Evolutionary conservation across 2,113 vertebrate species (phyloP), one percentile per base, ranked within the genome.

Genomic region (Silurus glanis): DNA sequence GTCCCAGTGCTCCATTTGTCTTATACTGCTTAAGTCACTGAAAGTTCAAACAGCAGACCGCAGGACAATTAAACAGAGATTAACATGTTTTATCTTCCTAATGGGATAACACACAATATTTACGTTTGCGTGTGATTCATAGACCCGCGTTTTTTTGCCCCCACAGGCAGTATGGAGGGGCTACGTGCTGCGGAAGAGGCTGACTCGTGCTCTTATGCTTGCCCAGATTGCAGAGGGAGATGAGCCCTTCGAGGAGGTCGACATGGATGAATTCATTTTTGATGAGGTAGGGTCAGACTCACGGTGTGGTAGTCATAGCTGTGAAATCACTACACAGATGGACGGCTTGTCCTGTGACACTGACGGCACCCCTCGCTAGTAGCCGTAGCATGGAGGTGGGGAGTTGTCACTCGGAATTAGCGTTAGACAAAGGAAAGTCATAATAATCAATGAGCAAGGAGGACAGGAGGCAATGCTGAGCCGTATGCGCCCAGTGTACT

Each of bases 1-100:
- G 92, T 94, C 93, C 91, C 94, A 94, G 94, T 93, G 92, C 96
- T 96, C 97, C 96, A 98, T 98, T 97, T 96, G 95, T 97, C 97
- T 97, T 96, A 86, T 91, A 95, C 92, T 95, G 95, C 94, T 91
- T 93, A 95, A 97, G 97, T 98, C 97, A 98, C 92, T 90, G 94
- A 97, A 97, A 99, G 97, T 99, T 98, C 98, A 98, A 94, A 97
- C 96, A 96, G 92, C 96, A 98, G 95, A 98, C 95, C 95, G 92
- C 94, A 95, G 93, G 92, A 95, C 95, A 96, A 96, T 97, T 97
- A 97, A 96, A 96, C 91, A 92, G 91, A 92, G 94, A 90, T 94
- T 94, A 94, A 94, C 95, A 96, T 97, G 95, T 96, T 97, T 97
- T 97, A 97, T 97, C 96, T 97, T 96, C 91, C 95, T 97, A 96